phyloP scores from a whole-genome alignment of 2,113 vertebrate genomes.

The Vombatus ursinus region DNA sequence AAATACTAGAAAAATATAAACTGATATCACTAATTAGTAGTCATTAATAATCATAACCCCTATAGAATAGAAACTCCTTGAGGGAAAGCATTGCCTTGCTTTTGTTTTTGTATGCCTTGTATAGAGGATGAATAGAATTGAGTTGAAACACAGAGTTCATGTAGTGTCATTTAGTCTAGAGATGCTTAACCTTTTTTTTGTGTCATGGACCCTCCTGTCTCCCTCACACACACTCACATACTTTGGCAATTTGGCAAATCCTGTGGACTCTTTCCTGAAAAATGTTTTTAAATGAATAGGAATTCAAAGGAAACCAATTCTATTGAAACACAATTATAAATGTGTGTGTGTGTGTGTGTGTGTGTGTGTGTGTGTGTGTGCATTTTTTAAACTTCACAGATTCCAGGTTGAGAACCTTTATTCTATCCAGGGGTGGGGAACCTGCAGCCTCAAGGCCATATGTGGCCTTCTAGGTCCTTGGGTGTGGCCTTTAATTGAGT shows the following conservation, averaged over 20 bases:
- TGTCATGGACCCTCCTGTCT: too few relatives aligned
- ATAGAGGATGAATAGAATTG: not conserved
- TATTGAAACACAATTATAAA: not conserved
- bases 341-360: too few relatives aligned
- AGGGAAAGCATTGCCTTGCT: not conserved
- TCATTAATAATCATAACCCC: not conserved
- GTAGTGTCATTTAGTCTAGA: not conserved
- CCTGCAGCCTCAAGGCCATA: too few relatives aligned
- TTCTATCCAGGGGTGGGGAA: too few relatives aligned
- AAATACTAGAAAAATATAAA: not conserved
- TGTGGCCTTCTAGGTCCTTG: too few relatives aligned
- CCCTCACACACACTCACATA: not conserved
- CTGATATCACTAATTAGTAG: not conserved
- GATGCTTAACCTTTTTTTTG: too few relatives aligned
- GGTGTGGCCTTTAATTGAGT: too few relatives aligned
- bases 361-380: too few relatives aligned
- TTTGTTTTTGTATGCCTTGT: not conserved
- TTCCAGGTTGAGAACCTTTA: too few relatives aligned
- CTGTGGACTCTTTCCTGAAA: not conserved
- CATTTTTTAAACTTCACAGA: too few relatives aligned
- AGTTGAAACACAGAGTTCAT: not conserved
- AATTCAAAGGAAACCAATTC: not conserved
- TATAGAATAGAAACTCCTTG: not conserved
- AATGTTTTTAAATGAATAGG: not conserved
- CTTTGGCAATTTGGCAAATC: not conserved